phyloP scores from a whole-genome alignment of 2,113 vertebrate genomes.

The Istiophorus platypterus region DNA sequence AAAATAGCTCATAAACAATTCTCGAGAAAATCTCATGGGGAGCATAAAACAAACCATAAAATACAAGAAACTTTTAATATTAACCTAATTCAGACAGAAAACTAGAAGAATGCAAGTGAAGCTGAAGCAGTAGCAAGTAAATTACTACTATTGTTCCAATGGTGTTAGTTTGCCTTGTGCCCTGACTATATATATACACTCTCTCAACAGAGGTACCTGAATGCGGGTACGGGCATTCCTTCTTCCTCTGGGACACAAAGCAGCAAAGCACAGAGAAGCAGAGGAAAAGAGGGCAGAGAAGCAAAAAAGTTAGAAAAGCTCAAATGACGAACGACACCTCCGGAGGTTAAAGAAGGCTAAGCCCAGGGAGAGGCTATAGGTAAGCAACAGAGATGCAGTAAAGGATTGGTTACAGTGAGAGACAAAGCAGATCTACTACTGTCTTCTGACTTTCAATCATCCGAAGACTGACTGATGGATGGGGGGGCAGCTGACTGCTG shows the following conservation, averaged over 20 bases:
- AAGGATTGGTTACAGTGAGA: conserved; percentile 37
- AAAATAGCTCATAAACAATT: conserved; percentile 12
- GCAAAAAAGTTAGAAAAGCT: conserved; percentile 88
- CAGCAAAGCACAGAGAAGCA: conserved; percentile 90
- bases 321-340: conserved; percentile 69
- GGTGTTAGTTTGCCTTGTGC: neutral
- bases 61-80: conserved; percentile 15
- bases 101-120: conserved; percentile 41
- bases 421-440: conserved; percentile 50
- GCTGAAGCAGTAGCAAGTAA: conserved; percentile 32
- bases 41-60: conserved; percentile 7
- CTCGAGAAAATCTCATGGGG: neutral
- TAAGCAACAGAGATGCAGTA: conserved; percentile 44
- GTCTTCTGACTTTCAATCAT: conserved; percentile 41
- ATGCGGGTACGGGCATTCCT: conserved; percentile 98
- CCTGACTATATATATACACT: conserved; percentile 6
- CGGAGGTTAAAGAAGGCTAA: conserved; percentile 52
- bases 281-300: conserved; percentile 88
- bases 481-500: conserved; percentile 48
- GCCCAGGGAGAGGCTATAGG: conserved; percentile 45
- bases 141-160: conserved; percentile 9
- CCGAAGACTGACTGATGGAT: conserved; percentile 26
- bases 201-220: conserved; percentile 90
- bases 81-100: neutral
- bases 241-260: conserved; percentile 97